These are phyloP conservation scores for Synanthedon tipuliformis DNA, from an alignment of 2,888 invertebrate genomes.

Conservation along the genomic window DNA sequence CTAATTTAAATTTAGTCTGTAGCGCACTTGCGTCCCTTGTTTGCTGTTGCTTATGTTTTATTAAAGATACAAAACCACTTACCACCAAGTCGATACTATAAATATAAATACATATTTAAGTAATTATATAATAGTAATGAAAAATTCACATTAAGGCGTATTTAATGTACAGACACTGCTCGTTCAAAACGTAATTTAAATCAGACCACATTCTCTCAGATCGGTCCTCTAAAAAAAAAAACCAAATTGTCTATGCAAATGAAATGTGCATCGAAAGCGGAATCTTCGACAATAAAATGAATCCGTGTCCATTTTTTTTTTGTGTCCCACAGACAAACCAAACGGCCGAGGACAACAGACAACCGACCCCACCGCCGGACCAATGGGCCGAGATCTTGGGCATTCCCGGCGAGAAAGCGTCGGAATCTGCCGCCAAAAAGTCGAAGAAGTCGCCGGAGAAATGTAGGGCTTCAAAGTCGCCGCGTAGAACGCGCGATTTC, in stretches of 20 bases:
- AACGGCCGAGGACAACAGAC: conserved; percentile 45
- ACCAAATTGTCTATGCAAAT: background rate
- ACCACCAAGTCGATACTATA: no score
- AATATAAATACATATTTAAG: no score
- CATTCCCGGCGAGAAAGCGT: conserved; percentile 41
- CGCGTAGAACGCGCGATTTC: conserved; percentile 12
- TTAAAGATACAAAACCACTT: no score
- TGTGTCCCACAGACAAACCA: conserved; percentile 11
- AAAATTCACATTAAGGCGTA: no score
- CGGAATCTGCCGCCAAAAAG: background rate
- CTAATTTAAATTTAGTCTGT: no score
- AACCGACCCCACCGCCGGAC: conserved; percentile 59
- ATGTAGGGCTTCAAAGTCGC: background rate
- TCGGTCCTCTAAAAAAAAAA: background rate
- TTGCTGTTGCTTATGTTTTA: no score
- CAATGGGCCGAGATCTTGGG: conserved; percentile 63
- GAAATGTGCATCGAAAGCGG: background rate
- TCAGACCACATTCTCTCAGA: no score
- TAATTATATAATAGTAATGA: no score
- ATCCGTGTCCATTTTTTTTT: background rate
- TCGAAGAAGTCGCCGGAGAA: background rate
- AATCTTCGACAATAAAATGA: no score
- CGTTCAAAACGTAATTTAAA: no score
- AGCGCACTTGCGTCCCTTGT: no score
- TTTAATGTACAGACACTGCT: no score